phyloP scores from a whole-genome alignment of 2,113 vertebrate genomes.

The Hemiscyllium ocellatum region DNA sequence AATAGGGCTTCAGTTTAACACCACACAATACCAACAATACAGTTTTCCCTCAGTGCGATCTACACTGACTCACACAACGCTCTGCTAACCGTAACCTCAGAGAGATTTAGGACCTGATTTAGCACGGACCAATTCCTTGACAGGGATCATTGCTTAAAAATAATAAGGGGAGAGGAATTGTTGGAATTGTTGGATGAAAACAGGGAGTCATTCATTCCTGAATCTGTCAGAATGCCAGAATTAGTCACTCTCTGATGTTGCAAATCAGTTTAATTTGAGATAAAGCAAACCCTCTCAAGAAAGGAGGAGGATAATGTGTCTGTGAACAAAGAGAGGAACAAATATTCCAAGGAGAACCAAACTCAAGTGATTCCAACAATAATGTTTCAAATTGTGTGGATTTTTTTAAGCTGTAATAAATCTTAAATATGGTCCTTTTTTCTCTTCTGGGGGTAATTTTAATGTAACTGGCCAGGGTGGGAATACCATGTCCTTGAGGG shows the following conservation, averaged over 20 bases:
- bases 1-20: neutral
- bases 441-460: neutral
- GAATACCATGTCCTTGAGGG: neutral
- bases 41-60: neutral
- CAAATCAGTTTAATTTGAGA: neutral
- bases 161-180: neutral
- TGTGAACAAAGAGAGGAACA: neutral
- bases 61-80: neutral
- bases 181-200: neutral
- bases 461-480: neutral
- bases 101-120: neutral
- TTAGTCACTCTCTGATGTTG: neutral
- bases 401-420: too few species aligned
- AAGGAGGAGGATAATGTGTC: neutral
- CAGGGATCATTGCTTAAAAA: neutral
- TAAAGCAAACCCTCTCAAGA: neutral
- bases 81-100: neutral
- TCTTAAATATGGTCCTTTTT: too few species aligned
- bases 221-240: neutral
- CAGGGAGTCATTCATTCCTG: neutral
- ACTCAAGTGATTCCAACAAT: neutral
- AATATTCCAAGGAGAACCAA: neutral
- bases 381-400: neutral
- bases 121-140: neutral
- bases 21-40: neutral